Percentiles rank a stretch among this genome's conserved stretches.
These are phyloP conservation scores for Sphaerophoria rueppellii DNA, from an alignment of 2,888 invertebrate genomes.

Conservation along the genomic window DNA sequence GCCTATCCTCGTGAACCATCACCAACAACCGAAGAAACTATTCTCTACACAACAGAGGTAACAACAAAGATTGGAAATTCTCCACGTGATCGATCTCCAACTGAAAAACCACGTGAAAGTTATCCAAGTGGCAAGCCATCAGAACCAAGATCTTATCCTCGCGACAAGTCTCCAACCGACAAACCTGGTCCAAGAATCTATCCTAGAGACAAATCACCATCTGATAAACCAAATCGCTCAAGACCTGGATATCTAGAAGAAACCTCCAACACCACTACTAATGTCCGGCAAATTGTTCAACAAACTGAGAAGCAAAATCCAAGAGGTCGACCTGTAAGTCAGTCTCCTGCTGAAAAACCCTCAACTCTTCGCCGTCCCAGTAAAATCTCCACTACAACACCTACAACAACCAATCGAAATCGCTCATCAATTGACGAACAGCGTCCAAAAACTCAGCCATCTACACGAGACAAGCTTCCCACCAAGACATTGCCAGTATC, in stretches of 20 bases:
- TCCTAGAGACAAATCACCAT: constrained; percentile 16
- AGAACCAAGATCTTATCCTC: neutral
- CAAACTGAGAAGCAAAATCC: constrained; percentile 60
- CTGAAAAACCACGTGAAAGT: neutral
- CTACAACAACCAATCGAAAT: constrained; percentile 47
- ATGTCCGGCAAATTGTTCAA: constrained; percentile 15
- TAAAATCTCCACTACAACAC: constrained; percentile 29
- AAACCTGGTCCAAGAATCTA: neutral
- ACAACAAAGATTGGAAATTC: constrained; percentile 26
- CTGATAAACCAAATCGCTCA: constrained; percentile 21
- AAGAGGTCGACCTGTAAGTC: constrained; percentile 42
- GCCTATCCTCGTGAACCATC: constrained; percentile 25
- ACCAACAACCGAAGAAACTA: constrained; percentile 11
- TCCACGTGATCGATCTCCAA: constrained; percentile 33
- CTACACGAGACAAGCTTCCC: constrained; percentile 54
- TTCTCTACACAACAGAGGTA: constrained; percentile 18
- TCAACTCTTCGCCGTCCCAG: constrained; percentile 49
- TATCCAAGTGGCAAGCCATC: constrained; percentile 23
- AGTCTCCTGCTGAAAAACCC: constrained; percentile 46
- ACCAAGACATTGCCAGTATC: constrained; percentile 32
- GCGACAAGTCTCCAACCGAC: constrained; percentile 25
- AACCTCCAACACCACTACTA: constrained; percentile 34
- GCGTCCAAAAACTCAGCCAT: constrained; percentile 38
- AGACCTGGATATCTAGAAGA: constrained; percentile 32
- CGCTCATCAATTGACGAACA: constrained; percentile 49